Evolutionary conservation across 1,140 invertebrate species (phyloP), one percentile per base, ranked within the genome.

Genomic region (Dolichoris vasculosae): DNA sequence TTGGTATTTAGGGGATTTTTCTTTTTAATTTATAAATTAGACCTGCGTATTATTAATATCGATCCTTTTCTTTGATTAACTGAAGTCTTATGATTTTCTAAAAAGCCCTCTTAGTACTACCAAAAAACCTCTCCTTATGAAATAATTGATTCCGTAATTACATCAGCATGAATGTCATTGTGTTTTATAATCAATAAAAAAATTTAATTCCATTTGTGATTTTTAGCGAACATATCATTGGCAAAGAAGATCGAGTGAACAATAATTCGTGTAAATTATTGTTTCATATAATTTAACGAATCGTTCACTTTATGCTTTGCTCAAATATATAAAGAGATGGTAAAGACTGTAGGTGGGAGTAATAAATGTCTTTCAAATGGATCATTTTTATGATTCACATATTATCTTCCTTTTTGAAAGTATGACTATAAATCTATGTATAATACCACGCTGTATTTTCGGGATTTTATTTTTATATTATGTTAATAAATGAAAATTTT

Each of bases 21-120:
- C n/a, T n/a, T n/a, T n/a, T n/a, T n/a, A n/a, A n/a, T n/a, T n/a
- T n/a, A n/a, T n/a, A n/a, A n/a, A n/a, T n/a, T n/a, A n/a, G n/a
- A n/a, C n/a, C n/a, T n/a, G n/a, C n/a, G n/a, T n/a, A n/a, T n/a
- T n/a, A n/a, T n/a, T n/a, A n/a, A n/a, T n/a, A n/a, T n/a, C n/a
- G n/a, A n/a, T n/a, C 86, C 75, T 76, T 76, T 40, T 20, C 30
- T 69, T 51, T 79, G 82, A 83, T 86, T 84, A 89, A 89, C 89
- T 82, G 84, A 67, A 46, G 38, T 48, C 80, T 89, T 89, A 89
- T 81, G 86, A 88, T 88, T 17, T 30, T 64, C 63, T 35, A 71
- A 67, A 67, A 7, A 7, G 67, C 20, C 35, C 17, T 8, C 35
- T 71, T 40, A 40, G 11, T 40, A 2, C 23, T 3, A 38, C 38